Base-by-base conservation (phyloP, 92 coral and sea anemone genomes). In the Epizoanthus illoricatus region DNA sequence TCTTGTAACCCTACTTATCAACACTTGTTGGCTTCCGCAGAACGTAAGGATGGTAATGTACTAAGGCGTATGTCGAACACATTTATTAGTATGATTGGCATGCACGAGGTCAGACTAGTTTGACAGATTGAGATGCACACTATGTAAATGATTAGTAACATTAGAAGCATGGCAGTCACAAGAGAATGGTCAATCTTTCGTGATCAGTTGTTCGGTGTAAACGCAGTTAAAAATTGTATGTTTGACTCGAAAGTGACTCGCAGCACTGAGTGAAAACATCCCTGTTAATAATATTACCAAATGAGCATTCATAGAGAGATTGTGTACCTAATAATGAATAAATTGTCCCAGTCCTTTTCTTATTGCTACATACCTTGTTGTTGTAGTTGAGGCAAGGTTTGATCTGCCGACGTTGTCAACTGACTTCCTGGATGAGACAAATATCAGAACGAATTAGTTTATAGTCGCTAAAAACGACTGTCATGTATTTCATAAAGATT, bases 11-110 rank as follows among this genome's bases (percentile, higher is more conserved):
- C 71, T 66, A 33, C 70, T 78, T 78, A 78, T 78, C 82, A 78
- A 78, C 82, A 78, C 82, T 78, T 78, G 82, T 78, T 62, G 15
- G 82, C 82, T 78, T 78, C 82, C 82, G 82, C 70, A 76, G 21
- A 76, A 40, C 43, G 47, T 55, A 43, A 42, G n/a, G 16, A 63
- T 19, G 71, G 60, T 71, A 71, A 71, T 60, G 17, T 15, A 18
- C 3, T 12, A 20, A 11, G 12, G n/a, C 12, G 39, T 63, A 12
- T 40, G 47, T 23, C 43, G 45, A 33, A 65, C 20, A 17, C 18
- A 63, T 15, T 76, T 36, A 76, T 69, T 78, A 24, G 70, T 63
- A 49, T 63, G 33, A 78, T n/a, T 5, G 81, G 61, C 82, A 76
- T 76, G 70, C n/a, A n/a, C 58, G 21, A 19, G 11, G 49, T 7